phyloP scores from a whole-genome alignment of 2,113 vertebrate species.

The Toxotes jaculatrix region DNA sequence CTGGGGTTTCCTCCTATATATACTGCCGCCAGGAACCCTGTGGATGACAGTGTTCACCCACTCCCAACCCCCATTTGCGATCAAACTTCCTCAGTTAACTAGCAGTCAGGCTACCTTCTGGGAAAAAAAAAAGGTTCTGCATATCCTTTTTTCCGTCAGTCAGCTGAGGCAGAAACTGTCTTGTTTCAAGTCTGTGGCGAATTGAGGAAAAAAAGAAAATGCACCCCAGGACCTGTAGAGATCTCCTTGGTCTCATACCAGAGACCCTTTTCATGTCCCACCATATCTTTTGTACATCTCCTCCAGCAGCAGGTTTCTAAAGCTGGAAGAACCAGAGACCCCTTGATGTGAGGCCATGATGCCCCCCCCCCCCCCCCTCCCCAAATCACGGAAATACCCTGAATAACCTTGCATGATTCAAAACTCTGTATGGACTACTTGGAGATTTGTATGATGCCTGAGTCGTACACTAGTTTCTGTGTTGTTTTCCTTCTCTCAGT shows the following conservation, averaged over 20 bases:
- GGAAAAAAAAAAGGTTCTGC: constrained; percentile 17
- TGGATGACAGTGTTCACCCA: not conserved
- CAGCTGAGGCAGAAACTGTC: not conserved
- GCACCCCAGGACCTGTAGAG: not conserved
- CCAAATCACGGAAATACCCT: too few species aligned
- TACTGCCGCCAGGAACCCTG: not conserved
- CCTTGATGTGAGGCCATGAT: too few species aligned
- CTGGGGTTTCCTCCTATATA: constrained; percentile 44
- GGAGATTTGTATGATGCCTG: too few species aligned
- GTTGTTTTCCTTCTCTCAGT: not conserved
- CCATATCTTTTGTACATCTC: not conserved
- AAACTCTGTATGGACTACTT: too few species aligned
- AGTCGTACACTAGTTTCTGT: not conserved
- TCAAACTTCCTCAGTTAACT: constrained; percentile 48
- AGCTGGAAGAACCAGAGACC: not conserved
- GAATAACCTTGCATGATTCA: too few species aligned
- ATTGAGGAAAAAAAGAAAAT: not conserved
- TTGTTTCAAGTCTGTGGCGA: not conserved
- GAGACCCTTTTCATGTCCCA: not conserved
- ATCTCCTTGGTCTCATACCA: not conserved
- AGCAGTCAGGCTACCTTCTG: not conserved
- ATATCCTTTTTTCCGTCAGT: not conserved
- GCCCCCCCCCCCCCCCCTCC: too few species aligned
- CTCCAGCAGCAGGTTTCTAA: not conserved
- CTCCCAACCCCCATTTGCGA: not conserved